Evolutionary conservation across 2,888 invertebrate species (phyloP).

Genomic region (Agriopis aurantiaria): DNA sequence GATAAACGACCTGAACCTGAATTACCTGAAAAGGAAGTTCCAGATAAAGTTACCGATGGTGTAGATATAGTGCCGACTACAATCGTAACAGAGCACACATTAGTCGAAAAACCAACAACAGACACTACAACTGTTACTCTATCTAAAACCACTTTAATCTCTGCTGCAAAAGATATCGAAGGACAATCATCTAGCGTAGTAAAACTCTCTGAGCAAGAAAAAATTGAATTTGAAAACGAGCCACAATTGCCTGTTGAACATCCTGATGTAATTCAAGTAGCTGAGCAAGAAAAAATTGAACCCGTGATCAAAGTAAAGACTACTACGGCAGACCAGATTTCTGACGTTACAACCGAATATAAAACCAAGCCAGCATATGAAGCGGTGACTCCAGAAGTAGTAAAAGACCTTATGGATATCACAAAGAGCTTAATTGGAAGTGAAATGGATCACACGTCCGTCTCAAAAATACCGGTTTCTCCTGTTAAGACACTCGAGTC

Average conservation of each 20-base stretch:
- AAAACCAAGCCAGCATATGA: constrained; percentile 1
- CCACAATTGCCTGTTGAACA: not conserved
- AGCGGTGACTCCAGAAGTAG: constrained; percentile 12
- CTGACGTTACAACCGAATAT: not conserved
- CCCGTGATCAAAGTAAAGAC: not conserved
- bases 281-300: not conserved
- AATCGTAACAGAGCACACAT: not conserved
- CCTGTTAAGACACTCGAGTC: constrained; percentile 28
- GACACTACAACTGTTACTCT: not conserved
- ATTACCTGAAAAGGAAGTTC: not conserved
- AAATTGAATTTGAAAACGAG: not conserved
- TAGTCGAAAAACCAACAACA: not conserved
- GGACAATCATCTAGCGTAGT: not conserved
- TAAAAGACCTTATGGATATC: constrained; percentile 44
- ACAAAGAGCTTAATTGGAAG: constrained; percentile 52
- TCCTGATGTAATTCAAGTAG: not conserved
- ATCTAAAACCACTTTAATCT: not conserved
- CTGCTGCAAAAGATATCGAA: constrained; percentile 1
- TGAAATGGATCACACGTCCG: constrained; percentile 54
- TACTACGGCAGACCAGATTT: not conserved
- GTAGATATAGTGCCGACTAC: not conserved
- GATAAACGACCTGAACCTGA: not conserved
- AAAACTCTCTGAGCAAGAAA: not conserved
- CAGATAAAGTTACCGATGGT: not conserved
- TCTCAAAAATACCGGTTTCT: constrained; percentile 47